Evolutionary conservation across 2,888 invertebrate genomes (phyloP).

Genomic region (Camponotus fellah): DNA sequence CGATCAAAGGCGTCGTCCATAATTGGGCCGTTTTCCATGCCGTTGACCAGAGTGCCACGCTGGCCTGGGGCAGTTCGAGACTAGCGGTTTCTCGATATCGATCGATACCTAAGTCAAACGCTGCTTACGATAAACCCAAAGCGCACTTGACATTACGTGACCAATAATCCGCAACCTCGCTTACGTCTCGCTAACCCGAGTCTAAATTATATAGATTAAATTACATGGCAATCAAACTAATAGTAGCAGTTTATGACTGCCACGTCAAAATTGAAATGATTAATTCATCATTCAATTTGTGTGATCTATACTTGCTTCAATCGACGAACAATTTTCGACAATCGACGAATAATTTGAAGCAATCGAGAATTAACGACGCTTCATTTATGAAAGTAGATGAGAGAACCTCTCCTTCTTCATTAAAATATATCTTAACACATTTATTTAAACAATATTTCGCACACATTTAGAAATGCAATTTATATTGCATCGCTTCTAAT

Average conservation of each 20-base stretch:
- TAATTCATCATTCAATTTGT: not conserved
- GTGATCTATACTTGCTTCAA: not conserved
- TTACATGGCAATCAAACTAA: not conserved
- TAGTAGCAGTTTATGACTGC: not conserved
- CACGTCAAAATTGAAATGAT: not conserved
- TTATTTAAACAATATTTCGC: not conserved
- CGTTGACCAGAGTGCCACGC: slow-evolving; percentile 61
- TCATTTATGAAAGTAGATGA: not conserved
- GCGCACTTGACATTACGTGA: slow-evolving; percentile 73
- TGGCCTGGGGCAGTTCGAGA: slow-evolving; percentile 62
- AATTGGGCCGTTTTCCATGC: slow-evolving; percentile 74
- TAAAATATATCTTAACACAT: not conserved
- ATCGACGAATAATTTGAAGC: not conserved
- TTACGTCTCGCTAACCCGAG: slow-evolving; percentile 46
- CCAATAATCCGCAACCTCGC: slow-evolving; percentile 70
- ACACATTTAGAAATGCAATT: not conserved
- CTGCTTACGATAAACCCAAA: slow-evolving; percentile 66
- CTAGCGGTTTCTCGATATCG: slow-evolving; percentile 71
- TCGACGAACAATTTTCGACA: not conserved
- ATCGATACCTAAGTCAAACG: slow-evolving; percentile 60
- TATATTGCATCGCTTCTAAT: not conserved
- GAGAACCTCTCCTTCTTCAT: not conserved
- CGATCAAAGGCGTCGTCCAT: slow-evolving; percentile 74
- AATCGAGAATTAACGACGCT: not conserved
- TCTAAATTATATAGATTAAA: slow-evolving; percentile 26